Evolutionary conservation across 2,113 vertebrate genomes (phyloP).

Genomic region (Nothobranchius furzeri): DNA sequence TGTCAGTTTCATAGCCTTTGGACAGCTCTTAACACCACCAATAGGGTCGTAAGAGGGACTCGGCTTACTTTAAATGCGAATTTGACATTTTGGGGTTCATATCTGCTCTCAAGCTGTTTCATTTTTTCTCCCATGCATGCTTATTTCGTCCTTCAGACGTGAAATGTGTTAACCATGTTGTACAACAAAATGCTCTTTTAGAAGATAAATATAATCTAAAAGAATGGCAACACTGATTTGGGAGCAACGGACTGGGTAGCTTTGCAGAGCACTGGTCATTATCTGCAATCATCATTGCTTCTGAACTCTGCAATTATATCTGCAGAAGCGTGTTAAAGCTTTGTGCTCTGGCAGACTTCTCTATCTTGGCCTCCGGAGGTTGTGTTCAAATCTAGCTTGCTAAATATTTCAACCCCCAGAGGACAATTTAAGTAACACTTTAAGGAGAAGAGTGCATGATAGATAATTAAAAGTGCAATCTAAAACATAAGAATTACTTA

Average conservation of each 20-base stretch:
- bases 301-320: constrained; percentile 14
- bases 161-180: constrained; percentile 17
- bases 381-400: constrained; percentile 36
- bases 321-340: constrained; percentile 20
- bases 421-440: constrained; percentile 58
- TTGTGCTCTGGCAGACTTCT: constrained; percentile 28
- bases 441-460: constrained; percentile 39
- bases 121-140: constrained; percentile 13
- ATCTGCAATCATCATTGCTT: constrained; percentile 15
- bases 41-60: constrained; percentile 60
- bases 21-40: constrained; percentile 66
- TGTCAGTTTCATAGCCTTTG: constrained; percentile 74
- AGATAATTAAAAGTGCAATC: constrained; percentile 53
- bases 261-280: constrained; percentile 8
- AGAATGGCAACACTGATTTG: constrained; percentile 7
- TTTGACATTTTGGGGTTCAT: constrained; percentile 70
- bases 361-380: constrained; percentile 38
- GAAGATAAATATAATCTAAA: constrained; percentile 5
- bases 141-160: background rate
- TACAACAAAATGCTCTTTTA: background rate
- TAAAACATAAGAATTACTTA: constrained; percentile 24
- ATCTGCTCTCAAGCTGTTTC: constrained; percentile 30
- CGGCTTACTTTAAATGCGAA: constrained; percentile 64
- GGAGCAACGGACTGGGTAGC: background rate
- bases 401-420: constrained; percentile 49